Base-by-base conservation (phyloP, 2,888 invertebrate genomes). In the Nineta flava region DNA sequence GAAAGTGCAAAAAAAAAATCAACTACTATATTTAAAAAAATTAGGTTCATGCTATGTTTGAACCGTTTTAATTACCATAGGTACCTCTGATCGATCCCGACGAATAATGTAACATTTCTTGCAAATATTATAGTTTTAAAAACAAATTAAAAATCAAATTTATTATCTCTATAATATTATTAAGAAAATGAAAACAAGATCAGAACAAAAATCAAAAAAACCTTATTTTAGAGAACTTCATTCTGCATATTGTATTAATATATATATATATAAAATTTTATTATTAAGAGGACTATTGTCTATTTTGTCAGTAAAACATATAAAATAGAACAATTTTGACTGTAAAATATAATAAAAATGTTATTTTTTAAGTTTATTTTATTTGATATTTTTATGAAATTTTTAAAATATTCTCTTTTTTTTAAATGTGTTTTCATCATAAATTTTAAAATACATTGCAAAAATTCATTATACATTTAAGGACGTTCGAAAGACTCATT, bases 141-240 rank as follows among this genome's bases (percentile, higher is more conserved):
- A 44, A 44, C 9, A 44, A 44, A 26, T 7, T 44, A 10, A 44
- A 44, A 44, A 19, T 21, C 13, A 21, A 44, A 44, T 19, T 42
- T 19, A 42, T 17, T 17, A 42, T 26, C 10, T 44, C 44, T 26
- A 26, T 26, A 21, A 26, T 44, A 26, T 44, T 26, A 17, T 44
- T 44, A 44, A 44, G 26, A 44, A 44, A 44, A 44, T 44, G 13
- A 44, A 44, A 42, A 42, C 42, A 26, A 26, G 26, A 44, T 44
- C 44, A 26, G 26, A 44, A 26, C 44, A 44, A 44, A 44, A 44
- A 44, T 17, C 2, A 13, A 21, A 44, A 21, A 44, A 21, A 44
- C 15, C 15, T 26, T 21, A 21, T 44, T 21, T 44, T 44, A 21
- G 44, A 21, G 15, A 42, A 19, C 15, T 15, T 42, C 26, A 17